A percentile compares a stretch with the other conserved stretches of the same genome.
Evolutionary conservation across 2,888 invertebrate species (phyloP).

Genomic region (Ceriagrion tenellum): DNA sequence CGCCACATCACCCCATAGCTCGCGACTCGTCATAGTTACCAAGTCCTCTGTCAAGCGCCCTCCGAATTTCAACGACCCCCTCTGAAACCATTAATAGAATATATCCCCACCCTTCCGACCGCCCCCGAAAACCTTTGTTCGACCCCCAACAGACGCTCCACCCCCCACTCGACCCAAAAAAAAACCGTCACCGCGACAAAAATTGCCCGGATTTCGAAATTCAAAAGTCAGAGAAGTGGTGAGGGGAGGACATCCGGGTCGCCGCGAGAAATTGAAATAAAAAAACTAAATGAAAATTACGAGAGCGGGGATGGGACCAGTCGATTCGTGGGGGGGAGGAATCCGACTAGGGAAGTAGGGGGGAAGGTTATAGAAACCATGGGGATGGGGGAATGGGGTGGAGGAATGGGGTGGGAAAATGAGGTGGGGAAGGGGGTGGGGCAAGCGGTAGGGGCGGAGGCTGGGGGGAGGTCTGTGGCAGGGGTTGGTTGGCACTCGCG

Average conservation of each 20-base stretch:
- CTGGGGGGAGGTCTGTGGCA: background rate
- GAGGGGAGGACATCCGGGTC: background rate
- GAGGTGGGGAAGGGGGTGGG: background rate
- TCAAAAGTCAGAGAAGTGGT: background rate
- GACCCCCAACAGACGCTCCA: too few relatives aligned
- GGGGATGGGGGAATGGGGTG: background rate
- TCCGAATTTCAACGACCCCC: background rate
- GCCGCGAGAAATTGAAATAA: background rate
- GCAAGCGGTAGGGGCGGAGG: background rate
- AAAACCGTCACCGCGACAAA: background rate
- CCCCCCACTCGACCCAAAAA: too few relatives aligned
- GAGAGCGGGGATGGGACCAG: background rate
- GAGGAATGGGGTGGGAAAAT: background rate
- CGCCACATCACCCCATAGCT: background rate
- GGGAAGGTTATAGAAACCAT: background rate
- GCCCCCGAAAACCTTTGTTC: too few relatives aligned
- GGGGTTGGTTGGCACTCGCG: background rate
- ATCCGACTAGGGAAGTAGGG: background rate
- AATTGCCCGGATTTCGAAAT: background rate
- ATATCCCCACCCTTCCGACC: too few relatives aligned
- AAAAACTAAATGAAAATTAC: background rate
- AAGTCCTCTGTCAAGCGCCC: background rate
- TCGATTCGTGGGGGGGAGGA: background rate
- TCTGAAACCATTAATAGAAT: background rate
- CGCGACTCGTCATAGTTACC: background rate